Base-by-base conservation (phyloP, 2,113 vertebrate species). In the Platycercus adscitus region DNA sequence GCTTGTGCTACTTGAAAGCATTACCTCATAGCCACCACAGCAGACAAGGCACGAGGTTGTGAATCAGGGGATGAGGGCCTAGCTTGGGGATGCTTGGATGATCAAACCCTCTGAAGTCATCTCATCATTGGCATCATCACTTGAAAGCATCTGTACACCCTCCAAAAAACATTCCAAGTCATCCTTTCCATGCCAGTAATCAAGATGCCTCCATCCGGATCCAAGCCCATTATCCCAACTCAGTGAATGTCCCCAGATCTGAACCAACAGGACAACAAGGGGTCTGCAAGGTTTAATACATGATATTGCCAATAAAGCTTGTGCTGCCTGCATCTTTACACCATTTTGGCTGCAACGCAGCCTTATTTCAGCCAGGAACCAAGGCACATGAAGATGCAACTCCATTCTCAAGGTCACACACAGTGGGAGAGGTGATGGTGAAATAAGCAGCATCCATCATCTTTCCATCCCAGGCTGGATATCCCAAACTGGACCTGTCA, bases 141-240 rank as follows among this genome's bases (percentile, higher is more conserved):
- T 53, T 8, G 1, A 55, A 76, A 96, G 61, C 61, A 26, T 6
- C 65, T n/a, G 28, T 10, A 43, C 1, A 0, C 61, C 64, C 63
- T 50, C 58, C 81, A 64, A 58, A 69, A 60, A 15, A 28, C 1
- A 23, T 31, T 53, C 56, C 37, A 14, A 75, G 75, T 81, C 83
- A 28, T 49, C 16, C 0, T 71, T 60, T 56, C 49, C 28, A 10
- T 6, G 7, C 31, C 10, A 1, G 44, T 11, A 65, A 81, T 4
- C 53, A 73, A 60, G 86, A 39, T 4, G 25, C 50, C 41, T 89
- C 78, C 61, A 13, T 58, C 37, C 56, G 17, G 33, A 64, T 31
- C 41, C 0, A 0, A 81, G 43, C 31, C 52, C 0, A 0, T 46
- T 70, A 58, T 47, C 63, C 46, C 79, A 7, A 46, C 23, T 4